These are phyloP conservation scores for Drosophila flavopinicola DNA, from an alignment of 2,888 invertebrate species.

Conservation along the genomic window DNA sequence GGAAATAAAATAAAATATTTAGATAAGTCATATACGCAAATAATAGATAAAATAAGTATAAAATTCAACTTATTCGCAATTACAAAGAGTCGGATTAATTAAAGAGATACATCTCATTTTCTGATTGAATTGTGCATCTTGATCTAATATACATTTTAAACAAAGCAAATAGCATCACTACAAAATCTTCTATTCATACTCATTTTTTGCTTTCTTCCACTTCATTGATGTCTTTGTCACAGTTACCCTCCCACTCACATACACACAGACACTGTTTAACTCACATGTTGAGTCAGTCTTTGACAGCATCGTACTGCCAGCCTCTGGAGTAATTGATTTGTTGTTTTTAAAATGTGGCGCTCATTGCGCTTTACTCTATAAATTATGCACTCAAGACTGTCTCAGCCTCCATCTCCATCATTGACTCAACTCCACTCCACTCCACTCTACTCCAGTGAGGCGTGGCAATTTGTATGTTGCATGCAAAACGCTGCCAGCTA, in stretches of 20 bases:
- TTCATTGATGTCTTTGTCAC: not conserved
- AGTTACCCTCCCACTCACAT: slow-evolving; percentile 3
- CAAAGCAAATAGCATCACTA: not conserved
- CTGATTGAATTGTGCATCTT: not conserved
- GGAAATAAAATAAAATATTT: too few species aligned
- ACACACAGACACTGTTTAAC: not conserved
- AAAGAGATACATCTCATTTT: too few species aligned
- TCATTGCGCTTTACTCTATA: slow-evolving; percentile 40
- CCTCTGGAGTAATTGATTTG: slow-evolving; percentile 47
- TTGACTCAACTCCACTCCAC: slow-evolving; percentile 1
- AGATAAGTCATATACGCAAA: too few species aligned
- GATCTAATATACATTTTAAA: not conserved
- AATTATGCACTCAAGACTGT: slow-evolving; percentile 48
- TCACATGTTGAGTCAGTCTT: slow-evolving; percentile 8
- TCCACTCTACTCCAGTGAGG: slow-evolving; percentile 13
- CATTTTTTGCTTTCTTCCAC: too few species aligned
- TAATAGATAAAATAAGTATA: too few species aligned
- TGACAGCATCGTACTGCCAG: slow-evolving; percentile 16
- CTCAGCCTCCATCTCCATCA: not conserved
- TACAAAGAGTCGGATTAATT: too few species aligned
- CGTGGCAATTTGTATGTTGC: slow-evolving; percentile 37
- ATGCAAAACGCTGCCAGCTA: slow-evolving; percentile 60
- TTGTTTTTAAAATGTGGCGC: slow-evolving; percentile 37
- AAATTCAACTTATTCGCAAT: too few species aligned
- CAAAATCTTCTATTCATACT: not conserved